Evolutionary conservation across 1,140 invertebrate genomes (phyloP), one percentile per base, ranked within the genome.

Genomic region (Pantala flavescens): DNA sequence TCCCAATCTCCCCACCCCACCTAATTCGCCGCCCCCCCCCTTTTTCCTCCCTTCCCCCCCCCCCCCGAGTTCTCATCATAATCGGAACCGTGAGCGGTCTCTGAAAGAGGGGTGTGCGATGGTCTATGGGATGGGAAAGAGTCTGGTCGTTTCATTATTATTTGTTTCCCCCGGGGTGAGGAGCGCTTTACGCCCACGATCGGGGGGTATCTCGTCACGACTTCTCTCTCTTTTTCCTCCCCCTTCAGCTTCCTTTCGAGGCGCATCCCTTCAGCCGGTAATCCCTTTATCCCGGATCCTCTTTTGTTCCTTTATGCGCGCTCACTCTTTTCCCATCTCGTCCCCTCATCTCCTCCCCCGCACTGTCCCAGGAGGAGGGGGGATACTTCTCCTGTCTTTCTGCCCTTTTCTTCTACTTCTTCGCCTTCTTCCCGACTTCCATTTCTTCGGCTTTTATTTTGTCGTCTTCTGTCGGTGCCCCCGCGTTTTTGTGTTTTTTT

Each of bases 141-240:
- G 49, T 63, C 49, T 21, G 49, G 49, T 63, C 49, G 49, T 63
- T 63, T 63, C 49, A 63, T 63, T 63, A 63, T 63, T 63, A 63
- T 63, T 63, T 63, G 49, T 63, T 63, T 63, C 49, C 49, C 49
- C 12, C n/a, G 49, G n/a, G 49, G 49, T 3, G 49, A 21, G 49
- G 49, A 12, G 49, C 16, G 49, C 3, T 63, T 63, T 19, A 63
- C 49, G n/a, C 49, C 49, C 49, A 36, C 28, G 28, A 63, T 63
- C n/a, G 3, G 3, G 5, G 12, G 49, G 14, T 14, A 3, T 14
- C n/a, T 63, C 49, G 49, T 63, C 49, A 16, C 49, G 16, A 63
- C 49, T 21, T 63, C 49, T 63, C 49, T 14, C 49, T 63, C 49
- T 63, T 3, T 16, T 9, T 16, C 43, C 43, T 12, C n/a, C 3